Conservation (phyloP, 2,797 vertebrate species). For the Dendrocincla fuliginosa region DNA sequence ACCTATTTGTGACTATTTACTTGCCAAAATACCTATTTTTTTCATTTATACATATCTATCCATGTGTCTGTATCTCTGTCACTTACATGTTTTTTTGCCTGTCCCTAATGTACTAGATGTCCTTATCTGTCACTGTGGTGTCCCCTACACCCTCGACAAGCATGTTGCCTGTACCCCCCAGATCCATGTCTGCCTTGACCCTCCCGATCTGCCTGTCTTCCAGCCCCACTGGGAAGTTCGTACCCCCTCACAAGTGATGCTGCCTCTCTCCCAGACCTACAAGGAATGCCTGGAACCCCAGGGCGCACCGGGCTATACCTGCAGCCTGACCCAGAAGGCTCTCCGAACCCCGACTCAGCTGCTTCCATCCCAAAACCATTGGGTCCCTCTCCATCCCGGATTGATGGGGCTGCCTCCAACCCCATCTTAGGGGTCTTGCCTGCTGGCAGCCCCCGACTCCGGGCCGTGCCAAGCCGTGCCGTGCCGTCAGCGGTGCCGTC, state of each 20-base stretch:
- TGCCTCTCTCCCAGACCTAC: accelerated
- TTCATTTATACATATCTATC: background rate
- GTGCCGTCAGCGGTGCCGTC: conserved; percentile 30
- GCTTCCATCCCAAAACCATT: accelerated
- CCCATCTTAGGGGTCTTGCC: background rate
- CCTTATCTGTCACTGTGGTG: background rate
- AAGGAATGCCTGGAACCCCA: background rate
- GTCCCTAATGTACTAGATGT: accelerated
- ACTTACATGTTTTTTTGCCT: accelerated
- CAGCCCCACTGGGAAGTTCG: background rate
- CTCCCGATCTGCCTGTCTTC: background rate
- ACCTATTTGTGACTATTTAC: background rate
- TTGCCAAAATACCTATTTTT: background rate
- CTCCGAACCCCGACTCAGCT: accelerated
- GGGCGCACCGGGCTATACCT: too few species aligned
- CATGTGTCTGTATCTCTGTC: accelerated
- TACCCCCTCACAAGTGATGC: background rate
- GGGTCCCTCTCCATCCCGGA: accelerated
- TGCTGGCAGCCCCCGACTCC: accelerated
- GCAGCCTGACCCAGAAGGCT: background rate
- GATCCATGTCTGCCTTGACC: background rate
- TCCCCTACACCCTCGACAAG: background rate
- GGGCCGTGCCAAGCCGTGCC: background rate
- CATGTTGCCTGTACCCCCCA: background rate
- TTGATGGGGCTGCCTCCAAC: accelerated